Evolutionary conservation across 2,888 invertebrate species (phyloP).

Genomic region (Axea sp.): DNA sequence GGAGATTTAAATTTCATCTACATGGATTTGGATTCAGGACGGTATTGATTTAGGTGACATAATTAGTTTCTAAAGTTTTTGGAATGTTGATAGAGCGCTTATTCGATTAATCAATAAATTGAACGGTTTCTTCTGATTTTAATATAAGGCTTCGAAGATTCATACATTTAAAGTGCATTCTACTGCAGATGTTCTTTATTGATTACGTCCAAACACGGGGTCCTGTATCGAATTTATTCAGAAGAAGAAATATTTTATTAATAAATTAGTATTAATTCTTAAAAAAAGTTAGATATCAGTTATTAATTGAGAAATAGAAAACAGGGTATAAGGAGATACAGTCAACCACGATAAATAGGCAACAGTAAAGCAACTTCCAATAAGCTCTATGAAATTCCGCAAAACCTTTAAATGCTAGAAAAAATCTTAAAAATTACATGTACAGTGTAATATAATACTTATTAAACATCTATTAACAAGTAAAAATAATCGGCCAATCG

Average conservation of each 20-base stretch:
- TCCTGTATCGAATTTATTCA: slow-evolving; percentile 1
- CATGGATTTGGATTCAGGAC: too few species aligned
- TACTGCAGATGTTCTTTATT: slow-evolving; percentile 5
- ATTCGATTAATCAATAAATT: slow-evolving; percentile 15
- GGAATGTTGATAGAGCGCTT: slow-evolving; percentile 30
- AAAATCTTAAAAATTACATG: too few species aligned
- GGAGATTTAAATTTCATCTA: too few species aligned
- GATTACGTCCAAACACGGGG: slow-evolving; percentile 3
- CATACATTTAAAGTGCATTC: not conserved
- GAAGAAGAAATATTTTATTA: slow-evolving; percentile 8
- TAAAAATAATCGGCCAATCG: too few species aligned
- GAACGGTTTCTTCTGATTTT: slow-evolving; percentile 7
- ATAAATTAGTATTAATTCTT: slow-evolving; percentile 7
- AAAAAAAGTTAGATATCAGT: too few species aligned
- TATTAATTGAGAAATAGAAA: not conserved
- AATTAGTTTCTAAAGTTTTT: slow-evolving; percentile 9
- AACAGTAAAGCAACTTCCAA: slow-evolving; percentile 34
- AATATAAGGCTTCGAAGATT: slow-evolving; percentile 12
- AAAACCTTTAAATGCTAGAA: slow-evolving; percentile 32
- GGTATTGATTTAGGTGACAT: too few species aligned
- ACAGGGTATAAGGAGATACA: not conserved
- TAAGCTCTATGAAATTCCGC: slow-evolving; percentile 18
- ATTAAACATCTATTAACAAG: not conserved
- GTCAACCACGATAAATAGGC: too few species aligned
- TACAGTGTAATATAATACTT: too few species aligned